Percentiles rank a stretch among this genome's conserved stretches.
These are phyloP conservation scores for Elachura formosa DNA, from an alignment of 2,113 vertebrate genomes.

Conservation along the genomic window DNA sequence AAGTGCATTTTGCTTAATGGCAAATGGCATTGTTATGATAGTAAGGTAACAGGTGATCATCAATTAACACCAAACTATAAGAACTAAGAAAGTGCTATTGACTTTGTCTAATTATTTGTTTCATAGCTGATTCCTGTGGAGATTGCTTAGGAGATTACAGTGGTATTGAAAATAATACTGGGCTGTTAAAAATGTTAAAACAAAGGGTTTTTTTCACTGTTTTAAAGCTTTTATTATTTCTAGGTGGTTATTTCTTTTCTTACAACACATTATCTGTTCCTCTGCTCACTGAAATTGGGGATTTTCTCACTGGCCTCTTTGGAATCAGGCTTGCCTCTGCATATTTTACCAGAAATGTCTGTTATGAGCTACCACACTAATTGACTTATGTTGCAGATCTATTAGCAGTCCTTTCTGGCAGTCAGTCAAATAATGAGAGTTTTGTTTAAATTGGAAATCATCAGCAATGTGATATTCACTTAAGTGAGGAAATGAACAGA, in stretches of 20 bases:
- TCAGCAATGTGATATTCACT: neutral
- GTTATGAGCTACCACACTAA: neutral
- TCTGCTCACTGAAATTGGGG: neutral
- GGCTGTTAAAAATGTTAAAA: neutral
- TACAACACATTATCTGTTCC: neutral
- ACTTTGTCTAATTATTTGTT: neutral
- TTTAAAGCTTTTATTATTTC: neutral
- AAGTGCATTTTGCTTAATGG: neutral
- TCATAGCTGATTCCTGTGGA: neutral
- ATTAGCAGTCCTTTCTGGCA: constrained; percentile 19
- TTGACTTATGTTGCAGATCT: neutral
- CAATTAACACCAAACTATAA: neutral
- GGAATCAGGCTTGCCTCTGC: neutral
- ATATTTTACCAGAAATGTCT: neutral
- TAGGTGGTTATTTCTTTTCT: neutral
- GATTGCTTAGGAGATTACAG: neutral
- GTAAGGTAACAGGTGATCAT: neutral
- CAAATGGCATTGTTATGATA: neutral
- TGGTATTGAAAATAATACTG: neutral
- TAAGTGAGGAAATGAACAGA: neutral
- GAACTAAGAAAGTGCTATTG: neutral
- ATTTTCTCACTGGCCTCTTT: neutral
- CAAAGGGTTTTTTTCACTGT: neutral
- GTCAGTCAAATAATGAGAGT: neutral
- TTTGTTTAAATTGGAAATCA: constrained; percentile 7